Conservation (phyloP, 1,140 invertebrate species). For the Zaprionus taronus region DNA sequence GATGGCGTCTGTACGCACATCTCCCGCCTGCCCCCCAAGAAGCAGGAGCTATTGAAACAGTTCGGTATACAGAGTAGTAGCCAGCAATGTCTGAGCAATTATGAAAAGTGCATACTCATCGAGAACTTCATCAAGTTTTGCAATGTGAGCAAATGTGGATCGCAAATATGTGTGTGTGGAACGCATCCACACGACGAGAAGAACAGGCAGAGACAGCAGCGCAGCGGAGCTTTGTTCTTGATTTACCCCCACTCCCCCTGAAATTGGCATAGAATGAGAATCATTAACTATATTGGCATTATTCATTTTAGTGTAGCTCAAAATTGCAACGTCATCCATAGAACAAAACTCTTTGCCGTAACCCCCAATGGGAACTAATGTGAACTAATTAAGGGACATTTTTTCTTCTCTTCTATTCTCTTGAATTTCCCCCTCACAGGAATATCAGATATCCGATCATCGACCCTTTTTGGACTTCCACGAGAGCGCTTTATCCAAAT, state of each 20-base stretch:
- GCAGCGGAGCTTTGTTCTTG: slow-evolving; percentile 75
- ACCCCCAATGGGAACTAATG: neutral
- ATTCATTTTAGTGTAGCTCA: slow-evolving; percentile 42
- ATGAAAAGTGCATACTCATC: slow-evolving; percentile 84
- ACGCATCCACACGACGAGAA: slow-evolving; percentile 22
- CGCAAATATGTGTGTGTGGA: slow-evolving; percentile 14
- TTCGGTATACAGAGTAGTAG: slow-evolving; percentile 85
- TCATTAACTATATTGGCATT: slow-evolving; percentile 51
- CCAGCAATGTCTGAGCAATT: slow-evolving; percentile 84
- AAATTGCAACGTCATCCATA: slow-evolving; percentile 72
- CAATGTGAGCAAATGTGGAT: slow-evolving; percentile 83
- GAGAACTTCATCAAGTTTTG: slow-evolving; percentile 85
- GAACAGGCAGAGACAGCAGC: slow-evolving; percentile 28
- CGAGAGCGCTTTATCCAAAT: slow-evolving; percentile 84
- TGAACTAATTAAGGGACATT: neutral
- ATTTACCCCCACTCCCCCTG: neutral
- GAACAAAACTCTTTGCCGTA: slow-evolving; percentile 74
- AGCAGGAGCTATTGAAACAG: slow-evolving; percentile 84
- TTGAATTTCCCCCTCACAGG: slow-evolving; percentile 46
- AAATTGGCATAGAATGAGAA: slow-evolving; percentile 42
- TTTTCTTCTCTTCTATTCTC: slow-evolving; percentile 1
- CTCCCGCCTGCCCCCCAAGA: slow-evolving; percentile 81
- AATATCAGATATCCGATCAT: slow-evolving; percentile 85
- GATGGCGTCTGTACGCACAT: slow-evolving; percentile 83
- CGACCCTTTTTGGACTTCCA: slow-evolving; percentile 85